Conservation (phyloP, 2,888 invertebrate species). For the Corbicula japonica region DNA sequence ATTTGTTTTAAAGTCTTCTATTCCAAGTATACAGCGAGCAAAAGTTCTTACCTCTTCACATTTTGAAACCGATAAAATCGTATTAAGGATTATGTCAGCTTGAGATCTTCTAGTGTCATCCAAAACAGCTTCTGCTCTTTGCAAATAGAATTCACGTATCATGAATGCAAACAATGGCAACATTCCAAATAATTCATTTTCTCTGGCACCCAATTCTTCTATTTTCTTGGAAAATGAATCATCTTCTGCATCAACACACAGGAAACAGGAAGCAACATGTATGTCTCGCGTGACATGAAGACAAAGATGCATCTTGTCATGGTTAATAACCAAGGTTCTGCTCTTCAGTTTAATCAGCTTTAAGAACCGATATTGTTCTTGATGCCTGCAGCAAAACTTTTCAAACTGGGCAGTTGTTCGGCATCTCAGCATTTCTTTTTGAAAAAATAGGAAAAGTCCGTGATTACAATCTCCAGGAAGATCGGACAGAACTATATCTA, state of each 20-base stretch:
- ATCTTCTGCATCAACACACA: neutral
- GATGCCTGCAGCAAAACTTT: neutral
- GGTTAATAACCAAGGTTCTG: neutral
- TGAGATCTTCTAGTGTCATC: slow-evolving; percentile 9
- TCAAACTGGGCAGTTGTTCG: neutral
- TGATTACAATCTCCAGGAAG: neutral
- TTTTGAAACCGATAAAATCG: neutral
- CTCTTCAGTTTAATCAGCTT: neutral
- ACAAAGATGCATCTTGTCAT: slow-evolving; percentile 10
- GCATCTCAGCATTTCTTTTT: neutral
- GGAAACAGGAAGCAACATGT: neutral
- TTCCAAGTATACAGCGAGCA: slow-evolving; percentile 12
- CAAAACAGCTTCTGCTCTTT: neutral
- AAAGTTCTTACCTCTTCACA: neutral
- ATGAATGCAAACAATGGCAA: slow-evolving; percentile 12
- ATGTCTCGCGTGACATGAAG: neutral
- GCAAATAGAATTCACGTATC: slow-evolving; percentile 24
- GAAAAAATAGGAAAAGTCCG: neutral
- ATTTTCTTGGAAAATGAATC: neutral
- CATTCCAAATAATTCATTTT: neutral
- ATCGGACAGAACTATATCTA: slow-evolving; percentile 12
- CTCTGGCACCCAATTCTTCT: neutral
- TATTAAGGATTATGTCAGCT: slow-evolving; percentile 12
- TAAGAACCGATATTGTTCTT: slow-evolving; percentile 5
- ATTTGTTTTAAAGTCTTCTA: neutral